phyloP scores from a whole-genome alignment of 2,797 vertebrate species.

The Anolis apletophallus region DNA sequence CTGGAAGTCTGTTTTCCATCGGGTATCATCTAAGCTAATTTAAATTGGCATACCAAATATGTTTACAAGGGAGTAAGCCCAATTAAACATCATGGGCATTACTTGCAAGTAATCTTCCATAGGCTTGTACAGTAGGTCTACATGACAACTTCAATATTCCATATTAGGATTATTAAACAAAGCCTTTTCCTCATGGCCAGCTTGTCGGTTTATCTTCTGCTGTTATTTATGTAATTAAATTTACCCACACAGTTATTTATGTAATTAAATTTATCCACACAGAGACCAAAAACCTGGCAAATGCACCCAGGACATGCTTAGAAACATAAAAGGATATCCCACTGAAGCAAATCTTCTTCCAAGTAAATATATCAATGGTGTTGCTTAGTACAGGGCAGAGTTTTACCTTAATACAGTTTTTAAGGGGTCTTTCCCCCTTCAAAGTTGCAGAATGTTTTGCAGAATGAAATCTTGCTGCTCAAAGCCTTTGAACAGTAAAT shows the following conservation, averaged over 20 bases:
- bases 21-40: neutral
- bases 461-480: neutral
- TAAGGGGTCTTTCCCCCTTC: constrained; percentile 1
- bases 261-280: too few species aligned
- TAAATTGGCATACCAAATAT: neutral
- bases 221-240: too few species aligned
- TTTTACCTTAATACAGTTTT: neutral
- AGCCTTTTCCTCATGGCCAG: neutral
- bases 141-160: neutral
- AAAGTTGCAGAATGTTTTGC: neutral
- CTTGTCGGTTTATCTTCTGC: neutral
- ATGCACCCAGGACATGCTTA: too few species aligned
- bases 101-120: neutral
- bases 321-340: neutral
- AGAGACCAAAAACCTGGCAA: too few species aligned
- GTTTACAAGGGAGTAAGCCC: neutral
- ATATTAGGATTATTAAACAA: neutral
- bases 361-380: neutral
- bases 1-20: neutral
- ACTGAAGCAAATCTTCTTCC: neutral
- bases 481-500: neutral
- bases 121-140: neutral
- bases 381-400: neutral
- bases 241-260: too few species aligned
- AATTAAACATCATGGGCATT: neutral